Base-by-base conservation (phyloP, 1,140 invertebrate genomes). In the Euglossa dilemma region DNA sequence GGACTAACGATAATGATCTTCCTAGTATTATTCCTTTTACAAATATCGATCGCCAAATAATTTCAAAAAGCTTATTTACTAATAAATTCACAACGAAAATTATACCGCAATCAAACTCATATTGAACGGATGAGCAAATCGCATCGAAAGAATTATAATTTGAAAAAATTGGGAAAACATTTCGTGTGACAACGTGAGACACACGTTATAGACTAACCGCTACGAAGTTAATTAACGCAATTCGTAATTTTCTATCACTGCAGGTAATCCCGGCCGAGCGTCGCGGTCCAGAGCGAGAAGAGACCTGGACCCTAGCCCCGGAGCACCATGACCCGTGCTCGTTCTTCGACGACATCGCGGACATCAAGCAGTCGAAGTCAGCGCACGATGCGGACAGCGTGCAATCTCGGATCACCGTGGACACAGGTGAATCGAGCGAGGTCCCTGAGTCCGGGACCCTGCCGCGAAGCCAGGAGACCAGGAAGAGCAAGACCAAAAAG, bases 221-320 rank as follows among this genome's bases (percentile, higher is more conserved):
- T n/a, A n/a, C n/a, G n/a, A n/a, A n/a, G n/a, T n/a, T n/a, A n/a
- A n/a, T n/a, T n/a, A n/a, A n/a, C n/a, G n/a, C n/a, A n/a, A 57
- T 23, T 23, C 8, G 0, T 61, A 9, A 61, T 36, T 8, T 63
- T 43, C 28, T 63, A 18, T 12, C 52, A n/a, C 92, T 88, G 0
- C 88, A 94, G 93, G 93, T 94, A 74, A 94, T 93, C 80, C 93
- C 94, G 83, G 93, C 90, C 3, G 93, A 94, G 63, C 92, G 93
- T 20, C 89, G 93, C 5, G 82, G 88, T 11, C 88, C 89, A 0
- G 91, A 93, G 3, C 93, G 93, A 56, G 92, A 94, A 0, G 94
- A 94, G 63, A 94, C 92, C 0, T 94, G 93, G 94, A 87, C 86
- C 9, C 18, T 92, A 43, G 90, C 90, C 9, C 73, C 91, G 6